Percentiles rank a stretch among this genome's conserved stretches.
Evolutionary conservation across 2,113 vertebrate genomes (phyloP).

Genomic region (Tragelaphus scriptus): DNA sequence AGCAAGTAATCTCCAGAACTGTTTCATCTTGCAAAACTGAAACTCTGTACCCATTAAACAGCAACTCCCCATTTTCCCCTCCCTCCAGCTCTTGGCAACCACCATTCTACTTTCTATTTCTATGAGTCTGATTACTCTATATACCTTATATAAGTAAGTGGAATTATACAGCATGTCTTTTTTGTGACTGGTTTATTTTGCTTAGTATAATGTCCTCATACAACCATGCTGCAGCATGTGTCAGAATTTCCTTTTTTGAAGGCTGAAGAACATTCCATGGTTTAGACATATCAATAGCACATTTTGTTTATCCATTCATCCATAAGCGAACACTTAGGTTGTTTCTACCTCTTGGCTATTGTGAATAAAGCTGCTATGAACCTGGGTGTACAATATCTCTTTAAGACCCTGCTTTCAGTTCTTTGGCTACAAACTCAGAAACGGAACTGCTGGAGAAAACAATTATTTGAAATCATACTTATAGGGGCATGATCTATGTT

Average conservation of each 20-base stretch:
- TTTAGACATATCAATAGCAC: neutral
- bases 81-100: neutral
- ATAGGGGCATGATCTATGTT: conserved; percentile 26
- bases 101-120: neutral
- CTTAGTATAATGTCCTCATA: neutral
- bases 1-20: neutral
- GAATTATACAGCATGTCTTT: neutral
- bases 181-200: neutral
- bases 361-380: neutral
- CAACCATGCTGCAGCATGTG: neutral
- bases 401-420: neutral
- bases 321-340: neutral
- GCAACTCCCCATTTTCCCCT: neutral
- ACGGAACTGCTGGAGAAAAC: neutral
- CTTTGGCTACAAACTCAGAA: neutral
- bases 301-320: neutral
- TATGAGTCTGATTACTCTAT: neutral
- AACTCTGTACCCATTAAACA: neutral
- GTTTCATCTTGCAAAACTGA: neutral
- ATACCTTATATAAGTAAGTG: neutral
- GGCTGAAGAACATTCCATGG: neutral
- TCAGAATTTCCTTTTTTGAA: conserved; percentile 12
- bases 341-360: neutral
- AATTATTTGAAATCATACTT: neutral
- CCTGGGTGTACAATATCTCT: neutral